Base-by-base conservation (phyloP, 2,888 invertebrate genomes). In the Synergus itoensis region DNA sequence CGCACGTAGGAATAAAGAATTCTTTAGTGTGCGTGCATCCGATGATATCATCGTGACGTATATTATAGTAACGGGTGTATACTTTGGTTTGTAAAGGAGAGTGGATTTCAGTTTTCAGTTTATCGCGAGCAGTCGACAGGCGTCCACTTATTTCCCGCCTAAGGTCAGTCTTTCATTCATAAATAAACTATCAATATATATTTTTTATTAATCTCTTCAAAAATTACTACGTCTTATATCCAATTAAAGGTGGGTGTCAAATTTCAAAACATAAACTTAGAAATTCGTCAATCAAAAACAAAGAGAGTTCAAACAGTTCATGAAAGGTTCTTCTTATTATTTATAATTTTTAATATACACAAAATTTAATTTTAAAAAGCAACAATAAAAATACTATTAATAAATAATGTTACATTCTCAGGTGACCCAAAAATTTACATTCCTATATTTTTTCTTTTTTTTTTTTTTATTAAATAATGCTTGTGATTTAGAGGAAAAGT, bases 1-100 rank as follows among this genome's bases (percentile, higher is more conserved):
- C 64, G 21, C 75, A 45, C 64, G 77, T 18, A 64, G 36, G 73
- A 18, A 73, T 48, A 41, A 57, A 73, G 5, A 28, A 48, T 43
- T 11, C 62, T 60, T 64, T 69, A 11, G 69, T 78, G 80, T 81
- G 83, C 73, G 82, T 45, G 78, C 76, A 82, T 83, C 65, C 73
- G 82, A 87, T 90, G 90, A 90, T 89, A 89, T 90, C 89, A 90
- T 78, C 85, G 83, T 90, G 91, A 90, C 91, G 89, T 90, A 53
- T 48, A 75, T 63, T 78, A 45, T 79, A 75, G 75, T 57, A 62
- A 65, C 64, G 77, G 77, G 77, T 79, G 81, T 77, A 78, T 69
- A 36, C 36, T 36, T 36, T 36, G 73, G 63, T 67, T 65, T 65
- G 65, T 65, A 18, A 64, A 64, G 40, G 64, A 64, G 41, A 40